Conservation (phyloP, 2,113 vertebrate genomes). For the Lonchura striata region DNA sequence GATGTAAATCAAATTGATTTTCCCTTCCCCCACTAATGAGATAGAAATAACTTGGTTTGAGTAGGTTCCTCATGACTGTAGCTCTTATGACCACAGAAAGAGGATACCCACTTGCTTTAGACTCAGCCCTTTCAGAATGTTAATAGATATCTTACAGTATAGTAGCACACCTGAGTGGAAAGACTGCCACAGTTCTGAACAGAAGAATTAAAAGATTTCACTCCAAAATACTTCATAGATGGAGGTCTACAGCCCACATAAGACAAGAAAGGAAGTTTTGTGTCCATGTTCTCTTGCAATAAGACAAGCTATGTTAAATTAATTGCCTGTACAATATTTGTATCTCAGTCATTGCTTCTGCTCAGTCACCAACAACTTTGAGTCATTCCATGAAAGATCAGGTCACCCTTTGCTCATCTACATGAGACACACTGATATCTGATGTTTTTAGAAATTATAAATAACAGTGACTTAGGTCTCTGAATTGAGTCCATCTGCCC, state of each 20-base stretch:
- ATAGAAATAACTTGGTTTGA: background rate
- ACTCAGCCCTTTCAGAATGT: background rate
- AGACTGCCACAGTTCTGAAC: background rate
- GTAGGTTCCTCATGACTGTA: background rate
- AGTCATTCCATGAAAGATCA: background rate
- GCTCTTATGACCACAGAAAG: background rate
- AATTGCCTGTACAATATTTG: background rate
- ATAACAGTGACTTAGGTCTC: background rate
- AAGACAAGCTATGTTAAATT: background rate
- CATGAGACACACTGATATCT: background rate
- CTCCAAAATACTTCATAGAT: background rate
- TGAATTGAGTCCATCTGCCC: background rate
- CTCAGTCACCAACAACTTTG: background rate
- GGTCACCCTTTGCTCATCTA: background rate
- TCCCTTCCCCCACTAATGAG: background rate
- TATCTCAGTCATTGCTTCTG: background rate
- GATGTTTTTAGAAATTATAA: background rate
- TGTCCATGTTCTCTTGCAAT: fast-evolving
- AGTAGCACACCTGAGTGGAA: background rate
- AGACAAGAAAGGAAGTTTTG: background rate
- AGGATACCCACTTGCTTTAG: background rate
- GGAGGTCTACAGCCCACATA: background rate
- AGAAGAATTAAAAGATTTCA: background rate
- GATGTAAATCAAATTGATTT: background rate
- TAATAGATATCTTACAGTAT: background rate